Evolutionary conservation across 2,888 invertebrate species (phyloP), one percentile per base, ranked within the genome.

Genomic region (Temnothorax rugatulus): DNA sequence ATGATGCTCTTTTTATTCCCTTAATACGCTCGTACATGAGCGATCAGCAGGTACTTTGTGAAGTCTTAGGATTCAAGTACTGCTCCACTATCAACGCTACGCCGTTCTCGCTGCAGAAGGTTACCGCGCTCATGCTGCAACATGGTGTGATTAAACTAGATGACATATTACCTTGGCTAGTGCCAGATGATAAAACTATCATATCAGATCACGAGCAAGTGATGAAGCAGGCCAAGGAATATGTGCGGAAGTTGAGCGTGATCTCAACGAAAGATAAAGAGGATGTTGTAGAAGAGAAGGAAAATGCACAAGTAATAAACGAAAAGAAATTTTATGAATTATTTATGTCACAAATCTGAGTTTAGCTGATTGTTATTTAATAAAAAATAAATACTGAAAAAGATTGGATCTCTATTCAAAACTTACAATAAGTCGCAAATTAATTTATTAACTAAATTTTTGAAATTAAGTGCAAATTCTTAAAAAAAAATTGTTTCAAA

Each of bases 1-100:
- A 97, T 94, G 96, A 97, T 91, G 96, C 96, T 75, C 96, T 99
- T 91, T 99, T 99, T 95, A 97, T 99, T 93, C 97, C 98, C 0
- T 95, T 99, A 75, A 95, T 99, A 82, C 96, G 97, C 90, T 97
- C 97, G 11, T 99, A 99, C 94, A 98, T 98, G 97, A 97, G 97
- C 85, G 98, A 99, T 94, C 96, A 97, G 57, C 96, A 96, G 89
- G 98, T 99, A 68, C 97, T 99, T 88, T 98, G 98, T 91, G 99
- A 99, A 95, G 98, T 99, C 57, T 96, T 99, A 86, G 99, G 99
- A 57, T 99, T 99, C 94, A 99, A 99, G 95, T 97, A 96, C 89
- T 96, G 97, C 77, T 97, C 97, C 91, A 94, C 93, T 79, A 96
- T 96, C 52, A 96, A 95, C 68, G 95, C 96, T 68, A 97, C 98